These are phyloP conservation scores for Antheraea pernyi DNA, from an alignment of 1,140 invertebrate genomes.

Conservation along the genomic window DNA sequence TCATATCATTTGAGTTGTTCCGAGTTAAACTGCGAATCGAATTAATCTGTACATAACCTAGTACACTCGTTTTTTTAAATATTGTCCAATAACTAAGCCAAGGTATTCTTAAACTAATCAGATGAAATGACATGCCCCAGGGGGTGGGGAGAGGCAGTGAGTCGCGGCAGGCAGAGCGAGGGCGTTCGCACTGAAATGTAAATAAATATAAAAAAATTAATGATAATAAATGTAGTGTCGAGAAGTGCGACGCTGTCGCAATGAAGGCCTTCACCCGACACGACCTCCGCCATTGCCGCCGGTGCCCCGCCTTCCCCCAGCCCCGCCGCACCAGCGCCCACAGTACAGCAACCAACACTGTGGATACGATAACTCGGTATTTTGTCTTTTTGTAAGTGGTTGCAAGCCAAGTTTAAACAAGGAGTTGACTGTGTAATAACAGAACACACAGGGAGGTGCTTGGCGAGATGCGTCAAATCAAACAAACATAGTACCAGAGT, in stretches of 20 bases:
- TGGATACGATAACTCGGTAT: too few species aligned
- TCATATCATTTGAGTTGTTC: background rate
- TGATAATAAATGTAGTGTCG: background rate
- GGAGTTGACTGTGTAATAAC: too few species aligned
- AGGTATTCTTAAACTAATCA: background rate
- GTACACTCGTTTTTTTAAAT: background rate
- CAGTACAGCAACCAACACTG: too few species aligned
- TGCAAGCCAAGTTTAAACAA: too few species aligned
- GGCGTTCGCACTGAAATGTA: background rate
- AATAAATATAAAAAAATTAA: background rate
- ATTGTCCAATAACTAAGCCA: background rate
- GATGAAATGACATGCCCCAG: background rate
- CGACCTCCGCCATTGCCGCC: too few species aligned
- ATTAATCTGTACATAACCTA: conserved; percentile 3
- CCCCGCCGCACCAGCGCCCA: too few species aligned
- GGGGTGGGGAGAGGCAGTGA: background rate
- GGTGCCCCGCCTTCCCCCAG: too few species aligned
- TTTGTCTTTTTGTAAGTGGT: too few species aligned
- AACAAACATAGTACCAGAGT: too few species aligned
- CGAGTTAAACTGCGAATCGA: background rate
- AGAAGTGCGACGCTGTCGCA: background rate
- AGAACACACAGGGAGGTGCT: too few species aligned
- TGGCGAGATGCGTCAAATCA: too few species aligned
- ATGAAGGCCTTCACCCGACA: background rate
- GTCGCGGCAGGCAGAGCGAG: background rate